phyloP scores from a whole-genome alignment of 2,888 invertebrate species.

The Xanthorhoe designata region DNA sequence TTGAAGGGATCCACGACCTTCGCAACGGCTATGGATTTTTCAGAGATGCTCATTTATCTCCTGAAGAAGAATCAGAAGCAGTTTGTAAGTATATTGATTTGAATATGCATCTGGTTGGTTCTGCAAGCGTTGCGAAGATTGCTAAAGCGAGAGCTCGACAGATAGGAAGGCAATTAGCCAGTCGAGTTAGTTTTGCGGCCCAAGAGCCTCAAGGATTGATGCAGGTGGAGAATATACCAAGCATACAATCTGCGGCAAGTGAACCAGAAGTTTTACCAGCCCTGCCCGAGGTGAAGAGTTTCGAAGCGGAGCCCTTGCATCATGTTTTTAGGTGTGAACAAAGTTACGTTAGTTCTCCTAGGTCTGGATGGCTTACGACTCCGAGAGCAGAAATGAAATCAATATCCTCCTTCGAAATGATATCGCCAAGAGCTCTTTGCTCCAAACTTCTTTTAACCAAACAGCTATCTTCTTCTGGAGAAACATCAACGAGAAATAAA shows the following conservation, averaged over 20 bases:
- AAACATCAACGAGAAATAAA: constrained; percentile 47
- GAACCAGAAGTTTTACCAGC: constrained; percentile 62
- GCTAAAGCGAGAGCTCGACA: constrained; percentile 68
- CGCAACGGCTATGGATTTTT: constrained; percentile 75
- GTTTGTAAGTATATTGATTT: constrained; percentile 72
- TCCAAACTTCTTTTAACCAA: constrained; percentile 61
- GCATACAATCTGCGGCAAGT: constrained; percentile 47
- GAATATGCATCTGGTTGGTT: constrained; percentile 62
- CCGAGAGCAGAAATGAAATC: constrained; percentile 56
- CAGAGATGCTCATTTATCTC: constrained; percentile 69
- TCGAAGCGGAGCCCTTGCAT: constrained; percentile 47
- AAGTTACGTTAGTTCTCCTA: constrained; percentile 66
- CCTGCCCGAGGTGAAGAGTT: constrained; percentile 59
- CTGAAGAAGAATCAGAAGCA: constrained; percentile 71
- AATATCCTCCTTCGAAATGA: constrained; percentile 58
- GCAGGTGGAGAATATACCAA: constrained; percentile 45
- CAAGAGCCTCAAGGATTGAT: constrained; percentile 68
- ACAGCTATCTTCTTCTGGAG: constrained; percentile 50
- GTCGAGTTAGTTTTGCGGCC: constrained; percentile 60
- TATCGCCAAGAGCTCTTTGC: constrained; percentile 64
- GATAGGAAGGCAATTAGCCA: constrained; percentile 57
- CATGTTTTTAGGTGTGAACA: constrained; percentile 64
- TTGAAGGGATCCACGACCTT: constrained; percentile 72
- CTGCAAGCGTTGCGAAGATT: constrained; percentile 59
- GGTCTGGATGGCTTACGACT: constrained; percentile 61